Percentiles rank a stretch among this genome's conserved stretches.
Evolutionary conservation across 2,888 invertebrate species (phyloP).

Genomic region (Heliconius ethilla): DNA sequence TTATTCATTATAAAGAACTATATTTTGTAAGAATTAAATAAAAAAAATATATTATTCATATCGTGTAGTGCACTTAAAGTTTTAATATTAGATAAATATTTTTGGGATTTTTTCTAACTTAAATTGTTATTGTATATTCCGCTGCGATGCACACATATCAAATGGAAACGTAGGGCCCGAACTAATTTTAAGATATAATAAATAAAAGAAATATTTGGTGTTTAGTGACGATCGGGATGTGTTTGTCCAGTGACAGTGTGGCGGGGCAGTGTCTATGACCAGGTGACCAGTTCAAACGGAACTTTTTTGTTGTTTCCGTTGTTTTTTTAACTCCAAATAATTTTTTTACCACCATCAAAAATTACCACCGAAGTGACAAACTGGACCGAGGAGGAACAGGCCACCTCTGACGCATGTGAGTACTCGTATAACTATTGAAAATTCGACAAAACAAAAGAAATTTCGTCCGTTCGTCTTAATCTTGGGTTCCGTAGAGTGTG

Average conservation of each 20-base stretch:
- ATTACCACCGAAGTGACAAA: constrained; percentile 81
- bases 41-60: constrained; percentile 63
- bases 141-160: constrained; percentile 78
- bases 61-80: constrained; percentile 59
- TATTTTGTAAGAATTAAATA: constrained; percentile 63
- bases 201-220: constrained; percentile 64
- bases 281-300: constrained; percentile 65
- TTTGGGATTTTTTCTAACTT: constrained; percentile 55
- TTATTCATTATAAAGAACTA: constrained; percentile 68
- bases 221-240: constrained; percentile 70
- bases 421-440: constrained; percentile 48
- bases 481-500: constrained; percentile 68
- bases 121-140: constrained; percentile 52
- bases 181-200: constrained; percentile 58
- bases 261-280: constrained; percentile 68
- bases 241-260: constrained; percentile 72
- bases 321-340: constrained; percentile 47
- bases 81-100: constrained; percentile 53
- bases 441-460: constrained; percentile 50
- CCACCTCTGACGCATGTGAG: constrained; percentile 81
- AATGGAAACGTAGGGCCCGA: constrained; percentile 79
- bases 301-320: constrained; percentile 66
- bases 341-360: constrained; percentile 55
- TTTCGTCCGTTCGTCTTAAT: constrained; percentile 59
- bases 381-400: constrained; percentile 80